phyloP scores from a whole-genome alignment of 2,888 invertebrate species.

The Phalangium opilio region DNA sequence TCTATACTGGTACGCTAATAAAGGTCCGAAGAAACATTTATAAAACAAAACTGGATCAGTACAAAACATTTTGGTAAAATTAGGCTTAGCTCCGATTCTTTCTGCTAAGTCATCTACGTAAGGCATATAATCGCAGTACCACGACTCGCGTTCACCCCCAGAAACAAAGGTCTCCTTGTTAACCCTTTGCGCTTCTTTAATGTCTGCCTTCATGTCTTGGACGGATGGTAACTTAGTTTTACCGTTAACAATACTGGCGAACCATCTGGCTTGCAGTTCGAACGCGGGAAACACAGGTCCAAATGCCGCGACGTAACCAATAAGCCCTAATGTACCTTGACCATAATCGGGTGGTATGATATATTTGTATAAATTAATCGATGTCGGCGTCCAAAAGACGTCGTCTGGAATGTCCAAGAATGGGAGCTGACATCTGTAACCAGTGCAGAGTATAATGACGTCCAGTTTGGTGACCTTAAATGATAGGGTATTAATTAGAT shows the following conservation, averaged over 20 bases:
- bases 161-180: constrained; percentile 17
- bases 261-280: constrained; percentile 35
- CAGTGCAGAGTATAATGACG: constrained; percentile 17
- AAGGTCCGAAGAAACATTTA: constrained; percentile 27
- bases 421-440: constrained; percentile 23
- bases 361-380: constrained; percentile 31
- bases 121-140: constrained; percentile 19
- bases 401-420: constrained; percentile 23
- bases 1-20: constrained; percentile 31
- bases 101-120: constrained; percentile 35
- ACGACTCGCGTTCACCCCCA: constrained; percentile 12
- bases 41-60: constrained; percentile 23
- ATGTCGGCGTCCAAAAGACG: too few relatives aligned
- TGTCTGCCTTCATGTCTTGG: constrained; percentile 28
- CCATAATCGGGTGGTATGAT: constrained; percentile 30
- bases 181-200: constrained; percentile 24
- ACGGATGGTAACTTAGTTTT: constrained; percentile 25
- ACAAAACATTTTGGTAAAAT: constrained; percentile 26
- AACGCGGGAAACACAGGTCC: constrained; percentile 35
- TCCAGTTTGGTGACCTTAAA: constrained; percentile 25
- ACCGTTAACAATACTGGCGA: constrained; percentile 24
- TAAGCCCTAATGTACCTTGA: constrained; percentile 30
- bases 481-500: not conserved
- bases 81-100: constrained; percentile 30
- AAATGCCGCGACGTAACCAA: constrained; percentile 33